Conservation (phyloP, 2,888 invertebrate genomes). For the Stegophylla sp. region DNA sequence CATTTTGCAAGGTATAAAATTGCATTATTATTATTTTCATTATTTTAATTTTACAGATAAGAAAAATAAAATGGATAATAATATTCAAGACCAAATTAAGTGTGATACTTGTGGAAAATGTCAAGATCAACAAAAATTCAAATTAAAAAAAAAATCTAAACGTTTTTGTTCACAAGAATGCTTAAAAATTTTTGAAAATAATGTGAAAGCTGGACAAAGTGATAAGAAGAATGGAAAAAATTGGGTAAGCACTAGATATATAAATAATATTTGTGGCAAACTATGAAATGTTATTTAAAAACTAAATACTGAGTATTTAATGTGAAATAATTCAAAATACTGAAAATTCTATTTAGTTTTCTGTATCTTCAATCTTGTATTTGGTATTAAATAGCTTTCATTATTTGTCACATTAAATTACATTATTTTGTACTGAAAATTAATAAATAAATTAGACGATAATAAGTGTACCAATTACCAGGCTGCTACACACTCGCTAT, state of each 20-base stretch:
- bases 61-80: slow-evolving; percentile 61
- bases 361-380: too few species aligned
- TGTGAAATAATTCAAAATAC: too few species aligned
- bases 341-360: too few species aligned
- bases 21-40: background rate
- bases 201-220: slow-evolving; percentile 19
- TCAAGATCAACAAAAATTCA: slow-evolving; percentile 49
- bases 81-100: slow-evolving; percentile 41
- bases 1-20: too few species aligned
- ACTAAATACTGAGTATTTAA: too few species aligned
- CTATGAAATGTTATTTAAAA: too few species aligned
- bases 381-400: too few species aligned
- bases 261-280: background rate
- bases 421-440: too few species aligned
- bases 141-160: slow-evolving; percentile 50
- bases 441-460: too few species aligned
- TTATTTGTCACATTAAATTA: too few species aligned
- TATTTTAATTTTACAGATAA: slow-evolving; percentile 63
- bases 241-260: slow-evolving; percentile 57
- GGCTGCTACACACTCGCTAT: too few species aligned
- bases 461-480: too few species aligned
- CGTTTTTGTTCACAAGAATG: slow-evolving; percentile 53
- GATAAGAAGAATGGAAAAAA: slow-evolving; percentile 59
- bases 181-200: slow-evolving; percentile 44
- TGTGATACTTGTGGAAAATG: slow-evolving; percentile 52